Evolutionary conservation across 2,888 invertebrate species (phyloP), one percentile per base, ranked within the genome.

Genomic region (Archips xylosteana): DNA sequence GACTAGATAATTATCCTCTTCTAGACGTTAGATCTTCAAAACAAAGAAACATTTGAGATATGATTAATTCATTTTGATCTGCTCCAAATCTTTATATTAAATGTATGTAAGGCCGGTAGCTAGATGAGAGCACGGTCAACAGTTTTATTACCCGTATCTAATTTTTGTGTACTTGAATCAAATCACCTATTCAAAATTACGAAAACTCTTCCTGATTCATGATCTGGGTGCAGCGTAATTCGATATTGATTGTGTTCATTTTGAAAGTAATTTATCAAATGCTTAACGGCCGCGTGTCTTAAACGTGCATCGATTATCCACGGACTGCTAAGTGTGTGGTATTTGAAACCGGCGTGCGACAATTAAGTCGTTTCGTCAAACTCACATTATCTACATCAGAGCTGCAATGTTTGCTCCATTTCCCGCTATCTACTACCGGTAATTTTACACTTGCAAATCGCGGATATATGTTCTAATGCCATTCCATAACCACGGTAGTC

Each of bases 351-450:
- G 79, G 80, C 82, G 76, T 81, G 86, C 85, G 90, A 89, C 91
- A 88, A 89, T 89, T 88, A 89, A 79, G 79, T 80, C 79, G 74
- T 91, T 92, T 90, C 88, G 83, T 85, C 86, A 89, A 88, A 76
- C 76, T 73, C 73, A 80, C 67, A 45, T 65, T 74, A 70, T 49
- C 68, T 65, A 65, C 68, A 73, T 32, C 62, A 47, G 64, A 64
- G 80, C 75, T 82, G 81, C 80, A 74, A 75, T 76, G 74, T 85
- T 57, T 86, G 83, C 84, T 77, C 81, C 83, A 90, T 87, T 90
- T 91, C 89, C 90, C 83, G 81, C 84, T 88, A 49, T 57, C 47
- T 45, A 61, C 69, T 74, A 81, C 86, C 83, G 84, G 82, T 78
- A 77, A 75, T 73, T 78, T 79, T 70, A 69, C 79, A 63, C 67